Conservation (phyloP, 30 jellyfish, hydroid and myxozoan genomes). For the Chrysaora quinquecirrha region DNA sequence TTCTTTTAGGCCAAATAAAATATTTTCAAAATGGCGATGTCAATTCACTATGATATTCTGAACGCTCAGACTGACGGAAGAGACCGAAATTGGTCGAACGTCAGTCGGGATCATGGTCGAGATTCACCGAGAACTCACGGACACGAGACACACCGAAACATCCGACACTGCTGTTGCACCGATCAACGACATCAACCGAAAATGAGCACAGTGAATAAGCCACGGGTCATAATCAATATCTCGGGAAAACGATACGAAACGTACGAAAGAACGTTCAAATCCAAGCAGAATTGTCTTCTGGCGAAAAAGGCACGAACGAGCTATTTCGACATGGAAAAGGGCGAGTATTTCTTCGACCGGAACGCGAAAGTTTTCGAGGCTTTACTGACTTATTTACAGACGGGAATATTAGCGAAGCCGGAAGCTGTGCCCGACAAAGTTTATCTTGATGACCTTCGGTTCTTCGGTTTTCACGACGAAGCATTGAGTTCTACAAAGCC, state of each 20-base stretch:
- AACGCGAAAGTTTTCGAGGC: slow-evolving; percentile 82
- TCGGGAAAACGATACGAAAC: slow-evolving; percentile 85
- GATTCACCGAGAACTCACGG: slow-evolving; percentile 20
- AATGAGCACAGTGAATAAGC: slow-evolving; percentile 43
- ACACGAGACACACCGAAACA: not conserved
- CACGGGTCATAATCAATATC: slow-evolving; percentile 66
- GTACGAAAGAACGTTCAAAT: slow-evolving; percentile 66
- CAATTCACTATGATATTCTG: slow-evolving; percentile 58
- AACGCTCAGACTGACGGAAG: slow-evolving; percentile 57
- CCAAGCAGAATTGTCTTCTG: slow-evolving; percentile 48
- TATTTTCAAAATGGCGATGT: not conserved
- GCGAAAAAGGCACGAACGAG: slow-evolving; percentile 56
- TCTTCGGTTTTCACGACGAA: slow-evolving; percentile 81
- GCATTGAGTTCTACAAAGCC: slow-evolving; percentile 57
- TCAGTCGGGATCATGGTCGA: not conserved
- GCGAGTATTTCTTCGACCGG: slow-evolving; percentile 81
- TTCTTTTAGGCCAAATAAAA: not conserved
- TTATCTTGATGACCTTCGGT: slow-evolving; percentile 74
- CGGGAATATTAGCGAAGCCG: slow-evolving; percentile 78
- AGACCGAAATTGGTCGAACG: slow-evolving; percentile 18
- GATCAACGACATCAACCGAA: slow-evolving; percentile 21
- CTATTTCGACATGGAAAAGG: slow-evolving; percentile 58
- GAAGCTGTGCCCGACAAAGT: slow-evolving; percentile 74
- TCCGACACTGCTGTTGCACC: slow-evolving; percentile 21
- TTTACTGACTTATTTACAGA: slow-evolving; percentile 73